Percentiles rank a stretch among this genome's conserved stretches.
These are phyloP conservation scores for Leuciscus waleckii DNA, from an alignment of 2,797 vertebrate genomes.

Conservation along the genomic window DNA sequence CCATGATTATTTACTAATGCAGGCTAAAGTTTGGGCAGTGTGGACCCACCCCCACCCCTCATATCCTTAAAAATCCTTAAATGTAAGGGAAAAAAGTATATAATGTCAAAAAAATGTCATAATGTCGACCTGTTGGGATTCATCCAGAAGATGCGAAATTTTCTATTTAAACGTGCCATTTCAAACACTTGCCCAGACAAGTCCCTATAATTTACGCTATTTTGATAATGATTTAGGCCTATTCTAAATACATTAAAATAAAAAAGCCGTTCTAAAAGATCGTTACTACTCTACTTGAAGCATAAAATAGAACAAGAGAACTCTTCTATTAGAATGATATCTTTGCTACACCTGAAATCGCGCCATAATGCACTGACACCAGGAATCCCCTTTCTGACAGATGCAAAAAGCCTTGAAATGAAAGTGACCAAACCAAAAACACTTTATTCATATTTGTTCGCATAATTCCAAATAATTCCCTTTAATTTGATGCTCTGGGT, in stretches of 20 bases:
- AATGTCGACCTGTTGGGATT: not conserved
- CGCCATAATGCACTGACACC: not conserved
- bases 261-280: not conserved
- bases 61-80: not conserved
- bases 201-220: not conserved
- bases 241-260: not conserved
- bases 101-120: not conserved
- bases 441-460: not conserved
- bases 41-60: no score
- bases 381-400: slow-evolving; percentile 13
- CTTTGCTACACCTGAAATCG: not conserved
- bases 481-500: not conserved
- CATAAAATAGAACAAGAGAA: not conserved
- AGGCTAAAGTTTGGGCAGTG: not conserved
- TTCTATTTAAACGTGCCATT: not conserved
- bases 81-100: not conserved
- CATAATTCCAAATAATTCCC: not conserved
- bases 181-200: not conserved
- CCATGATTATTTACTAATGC: not conserved
- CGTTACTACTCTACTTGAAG: not conserved
- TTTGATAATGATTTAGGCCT: not conserved
- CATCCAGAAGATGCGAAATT: not conserved
- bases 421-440: slow-evolving; percentile 3
- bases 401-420: not conserved
- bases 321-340: not conserved